phyloP scores from a whole-genome alignment of 2,888 invertebrate species.

The Philonicus albiceps region DNA sequence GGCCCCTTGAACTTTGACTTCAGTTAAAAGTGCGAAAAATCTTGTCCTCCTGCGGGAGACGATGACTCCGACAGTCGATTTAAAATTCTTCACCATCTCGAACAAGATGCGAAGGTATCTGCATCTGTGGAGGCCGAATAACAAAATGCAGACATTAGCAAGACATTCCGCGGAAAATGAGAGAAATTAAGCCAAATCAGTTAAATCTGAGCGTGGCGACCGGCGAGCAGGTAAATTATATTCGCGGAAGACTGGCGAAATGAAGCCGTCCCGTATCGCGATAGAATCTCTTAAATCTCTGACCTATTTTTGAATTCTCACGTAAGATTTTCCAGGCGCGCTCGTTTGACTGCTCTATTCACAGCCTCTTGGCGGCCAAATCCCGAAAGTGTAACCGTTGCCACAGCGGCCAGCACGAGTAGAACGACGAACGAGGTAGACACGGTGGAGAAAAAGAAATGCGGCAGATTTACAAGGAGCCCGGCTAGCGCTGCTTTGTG shows the following conservation, averaged over 20 bases:
- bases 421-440: not conserved
- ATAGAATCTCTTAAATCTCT: constrained; percentile 23
- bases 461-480: not conserved
- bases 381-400: not conserved
- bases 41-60: not conserved
- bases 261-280: constrained; percentile 13
- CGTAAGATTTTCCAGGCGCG: not conserved
- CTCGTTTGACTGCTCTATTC: constrained; percentile 16
- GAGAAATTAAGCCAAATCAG: constrained; percentile 18
- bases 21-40: not conserved
- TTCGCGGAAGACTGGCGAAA: constrained; percentile 24
- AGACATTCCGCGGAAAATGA: not conserved
- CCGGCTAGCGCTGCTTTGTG: constrained; percentile 1
- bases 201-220: not conserved
- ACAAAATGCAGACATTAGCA: not conserved
- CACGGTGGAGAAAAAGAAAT: not conserved
- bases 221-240: not conserved
- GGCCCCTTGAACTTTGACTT: not conserved
- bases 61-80: not conserved
- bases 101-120: not conserved
- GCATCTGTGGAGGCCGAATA: not conserved
- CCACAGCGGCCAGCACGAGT: not conserved
- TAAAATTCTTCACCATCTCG: not conserved
- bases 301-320: constrained; percentile 27
- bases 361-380: not conserved